Evolutionary conservation across 2,888 invertebrate genomes (phyloP), one percentile per base, ranked within the genome.

Genomic region (Mylabris sibirica): DNA sequence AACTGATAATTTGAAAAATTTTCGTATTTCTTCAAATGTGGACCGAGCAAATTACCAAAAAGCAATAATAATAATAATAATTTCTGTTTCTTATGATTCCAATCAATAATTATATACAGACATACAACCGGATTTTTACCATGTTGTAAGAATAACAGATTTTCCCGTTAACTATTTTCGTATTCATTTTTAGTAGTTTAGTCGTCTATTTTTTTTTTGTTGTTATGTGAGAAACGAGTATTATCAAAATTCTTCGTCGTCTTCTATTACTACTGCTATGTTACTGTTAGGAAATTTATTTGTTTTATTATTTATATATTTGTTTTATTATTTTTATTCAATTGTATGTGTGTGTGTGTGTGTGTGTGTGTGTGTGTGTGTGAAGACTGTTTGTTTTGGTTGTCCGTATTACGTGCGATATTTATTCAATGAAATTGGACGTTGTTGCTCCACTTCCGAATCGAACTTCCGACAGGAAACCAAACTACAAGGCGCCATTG

Each of bases 171-270:
- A 64, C 65, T 67, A 59, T 68, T 78, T 77, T 69, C 63, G 77
- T 76, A 78, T 78, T 78, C 76, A 70, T 67, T 62, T 72, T 66
- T 66, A 70, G 76, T 75, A 72, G 72, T 69, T 70, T 49, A n/a
- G n/a, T 49, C 20, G 3, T 14, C 4, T 41, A n/a, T 41, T 38
- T 38, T 38, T 11, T 38, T 38, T 38, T 3, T 49, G 30, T 12
- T 24, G 22, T 53, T 70, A 69, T 72, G 3, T 68, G 65, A 68
- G 72, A 73, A 53, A 72, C 63, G 73, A 73, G 74, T 76, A 71
- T 67, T 61, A 66, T 73, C 61, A 70, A 71, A 71, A 69, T 63
- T 49, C 24, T 60, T 34, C 49, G 57, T 41, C 30, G 8, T 70
- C 65, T 72, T 68, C 17, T 9, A 17, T 17, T 44, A 38, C 12